Base-by-base conservation (phyloP, 2,113 vertebrate genomes). In the Panthera uncia region DNA sequence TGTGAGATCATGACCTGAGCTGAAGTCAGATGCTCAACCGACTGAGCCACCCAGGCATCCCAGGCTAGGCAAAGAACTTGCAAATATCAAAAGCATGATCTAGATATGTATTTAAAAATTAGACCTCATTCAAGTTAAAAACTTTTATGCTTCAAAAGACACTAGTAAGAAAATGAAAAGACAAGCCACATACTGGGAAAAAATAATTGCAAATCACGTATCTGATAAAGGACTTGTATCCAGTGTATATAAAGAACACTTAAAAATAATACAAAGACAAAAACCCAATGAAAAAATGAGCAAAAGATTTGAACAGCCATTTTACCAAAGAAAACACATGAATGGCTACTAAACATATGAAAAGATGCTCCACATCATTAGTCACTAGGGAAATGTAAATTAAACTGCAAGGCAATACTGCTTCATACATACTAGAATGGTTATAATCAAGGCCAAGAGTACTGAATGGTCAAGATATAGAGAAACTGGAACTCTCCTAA, bases 81-180 rank as follows among this genome's bases (percentile, higher is more conserved):
- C 13, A 86, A 25, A 71, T 33, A 80, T 10, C 33, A 55, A 89
- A 91, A 83, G 38, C 9, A 71, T 18, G 48, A 52, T 57, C 65
- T 88, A 55, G 25, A 52, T 27, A 15, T 61, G 36, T 79, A 25
- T 63, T 66, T 52, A 66, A 97, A 87, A 87, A 69, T 25, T 71
- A 45, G 29, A 83, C 11, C 90, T 88, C 50, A 76, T 85, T 82
- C n/a, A 61, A 81, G n/a, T 69, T 52, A 69, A 89, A 96, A 68
- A 45, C 23, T 73, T 92, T 41, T 85, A 15, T 85, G 66, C 13
- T 96, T 74, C 33, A 55, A 52, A 93, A 82, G 74, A 83, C 8
- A 61, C 3, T 23, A 74, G 84, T 69, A 92, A 89, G 61, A 78
- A 94, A 97, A 76, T 73, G 11, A 87, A 93, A 95, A 86, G 52